Evolutionary conservation across 1,140 invertebrate genomes (phyloP).

Genomic region (Drosophila melanica): DNA sequence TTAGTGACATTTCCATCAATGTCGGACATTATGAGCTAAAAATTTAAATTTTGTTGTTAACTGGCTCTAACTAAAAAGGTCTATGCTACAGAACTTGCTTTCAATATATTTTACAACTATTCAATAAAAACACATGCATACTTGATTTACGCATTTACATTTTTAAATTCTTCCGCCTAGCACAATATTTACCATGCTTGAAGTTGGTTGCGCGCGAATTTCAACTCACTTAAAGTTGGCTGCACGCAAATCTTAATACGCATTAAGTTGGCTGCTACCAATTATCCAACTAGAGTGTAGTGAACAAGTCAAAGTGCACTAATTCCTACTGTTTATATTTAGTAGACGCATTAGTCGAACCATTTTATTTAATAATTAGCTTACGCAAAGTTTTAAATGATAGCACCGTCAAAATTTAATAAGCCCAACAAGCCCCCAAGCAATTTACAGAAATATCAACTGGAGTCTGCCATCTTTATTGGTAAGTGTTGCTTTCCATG

Average conservation of each 20-base stretch:
- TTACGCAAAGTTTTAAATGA: constrained; percentile 15
- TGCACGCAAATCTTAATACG: constrained; percentile 1
- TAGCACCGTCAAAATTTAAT: constrained; percentile 4
- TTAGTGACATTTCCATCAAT: not conserved
- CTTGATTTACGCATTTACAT: not conserved
- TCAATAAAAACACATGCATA: not conserved
- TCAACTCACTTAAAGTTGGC: constrained; percentile 17
- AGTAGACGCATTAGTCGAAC: not conserved
- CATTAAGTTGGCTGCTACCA: constrained; percentile 31
- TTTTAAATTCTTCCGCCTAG: constrained; percentile 1
- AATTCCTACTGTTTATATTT: not conserved
- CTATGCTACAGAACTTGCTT: not conserved
- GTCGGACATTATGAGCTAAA: constrained; percentile 16
- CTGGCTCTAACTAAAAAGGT: constrained; percentile 4
- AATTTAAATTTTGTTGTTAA: constrained; percentile 16
- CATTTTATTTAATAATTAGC: not conserved
- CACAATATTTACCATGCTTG: not conserved
- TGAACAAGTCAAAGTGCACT: not conserved
- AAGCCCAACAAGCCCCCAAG: not conserved
- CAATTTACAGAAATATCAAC: constrained; percentile 10
- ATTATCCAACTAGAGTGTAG: constrained; percentile 10
- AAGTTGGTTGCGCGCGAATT: constrained; percentile 19
- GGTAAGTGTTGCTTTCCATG: constrained; percentile 19
- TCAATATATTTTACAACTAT: not conserved
- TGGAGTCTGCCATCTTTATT: constrained; percentile 22